These are phyloP conservation scores for Grammomys surdaster DNA, from an alignment of 2,113 vertebrate species.

Conservation along the genomic window DNA sequence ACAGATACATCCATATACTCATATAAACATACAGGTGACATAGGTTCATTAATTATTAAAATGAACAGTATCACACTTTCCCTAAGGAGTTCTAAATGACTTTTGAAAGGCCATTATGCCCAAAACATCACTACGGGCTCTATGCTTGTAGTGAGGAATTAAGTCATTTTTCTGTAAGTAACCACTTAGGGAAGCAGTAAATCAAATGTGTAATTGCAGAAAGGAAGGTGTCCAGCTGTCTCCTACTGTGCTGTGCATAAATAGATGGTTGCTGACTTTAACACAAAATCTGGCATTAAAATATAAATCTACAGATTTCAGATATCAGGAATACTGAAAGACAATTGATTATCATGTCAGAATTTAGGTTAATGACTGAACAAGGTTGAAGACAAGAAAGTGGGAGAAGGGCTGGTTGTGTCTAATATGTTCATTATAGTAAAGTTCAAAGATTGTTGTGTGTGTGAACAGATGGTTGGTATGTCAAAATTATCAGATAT, in stretches of 20 bases:
- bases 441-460: not conserved
- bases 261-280: constrained; percentile 1
- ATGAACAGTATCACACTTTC: not conserved
- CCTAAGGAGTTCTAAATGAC: constrained; percentile 16
- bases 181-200: not conserved
- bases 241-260: not conserved
- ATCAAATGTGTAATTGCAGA: constrained; percentile 27
- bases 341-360: not conserved
- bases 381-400: not conserved
- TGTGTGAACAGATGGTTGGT: not conserved
- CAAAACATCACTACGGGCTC: not conserved
- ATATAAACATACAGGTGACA: not conserved
- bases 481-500: not conserved
- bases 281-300: not conserved
- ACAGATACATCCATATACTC: not conserved
- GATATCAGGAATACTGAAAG: not conserved
- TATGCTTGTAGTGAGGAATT: not conserved
- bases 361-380: not conserved
- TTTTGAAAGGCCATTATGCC: not conserved
- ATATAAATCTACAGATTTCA: not conserved
- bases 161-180: constrained; percentile 5
- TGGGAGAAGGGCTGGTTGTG: accelerated
- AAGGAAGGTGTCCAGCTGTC: not conserved
- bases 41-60: not conserved
- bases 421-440: not conserved